Base-by-base conservation (phyloP, 2,888 invertebrate species). In the Mechanitis messenoides region DNA sequence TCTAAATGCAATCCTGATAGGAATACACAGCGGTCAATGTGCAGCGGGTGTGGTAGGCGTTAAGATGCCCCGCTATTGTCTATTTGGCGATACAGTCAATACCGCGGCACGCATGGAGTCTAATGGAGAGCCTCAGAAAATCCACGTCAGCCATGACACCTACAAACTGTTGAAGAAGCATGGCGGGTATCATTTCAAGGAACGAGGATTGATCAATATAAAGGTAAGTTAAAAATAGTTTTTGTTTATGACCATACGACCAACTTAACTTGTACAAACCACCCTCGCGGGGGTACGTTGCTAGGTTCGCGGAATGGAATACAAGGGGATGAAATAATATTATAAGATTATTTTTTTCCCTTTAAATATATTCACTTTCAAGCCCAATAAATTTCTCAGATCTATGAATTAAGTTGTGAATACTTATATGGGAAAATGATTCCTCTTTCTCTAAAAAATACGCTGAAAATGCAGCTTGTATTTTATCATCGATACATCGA, bases 31-130 rank as follows among this genome's bases (percentile, higher is more conserved):
- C 81, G 94, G 94, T 0, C 94, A 93, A 61, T 95, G 95, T 77
- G 95, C 95, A 1, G 95, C 95, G 1, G 96, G 96, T 1, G 95
- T 96, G 5, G 95, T 96, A 0, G 95, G 96, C 0, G 87, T 94
- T 42, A 94, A 94, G 84, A 95, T 96, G 95, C 95, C 96, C 0
- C 89, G 95, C 0, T 96, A 95, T 80, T 96, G 96, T 71, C 87
- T 96, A 0, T 96, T 96, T 76, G 96, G 96, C 0, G 95, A 96
- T 76, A 95, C 95, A 0, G 95, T 96, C 1, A 95, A 95, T 77
- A 95, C 95, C 0, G 95, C 96, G 0, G 94, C 94, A 0, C 83
- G 95, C 45, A 95, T 96, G 95, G 95, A 95, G 78, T 93, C 95
- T 57, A 93, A 92, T 2, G 95, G 95, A 0, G 93, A 94, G 70